phyloP scores from a whole-genome alignment of 2,888 invertebrate genomes.

The Gortyna flavago region DNA sequence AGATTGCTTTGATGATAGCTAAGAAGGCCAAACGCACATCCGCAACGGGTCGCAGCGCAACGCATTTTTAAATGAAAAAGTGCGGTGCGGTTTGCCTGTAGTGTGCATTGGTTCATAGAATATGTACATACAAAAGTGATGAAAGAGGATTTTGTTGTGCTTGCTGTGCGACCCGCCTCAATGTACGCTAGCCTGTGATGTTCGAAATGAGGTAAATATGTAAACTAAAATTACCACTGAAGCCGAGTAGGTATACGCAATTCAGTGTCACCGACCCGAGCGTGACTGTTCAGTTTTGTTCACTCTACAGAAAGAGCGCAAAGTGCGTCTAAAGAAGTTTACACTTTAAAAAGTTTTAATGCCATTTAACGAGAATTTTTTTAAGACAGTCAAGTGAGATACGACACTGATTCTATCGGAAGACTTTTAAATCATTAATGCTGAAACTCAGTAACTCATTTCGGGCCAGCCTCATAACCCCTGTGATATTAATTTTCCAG shows the following conservation, averaged over 20 bases:
- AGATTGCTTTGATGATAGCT: neutral
- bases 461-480: neutral
- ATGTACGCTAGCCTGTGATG: neutral
- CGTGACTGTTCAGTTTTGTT: no score
- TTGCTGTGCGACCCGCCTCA: neutral
- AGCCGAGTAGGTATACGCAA: no score
- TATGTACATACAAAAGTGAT: neutral
- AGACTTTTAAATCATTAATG: neutral
- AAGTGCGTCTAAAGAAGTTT: neutral
- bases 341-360: no score
- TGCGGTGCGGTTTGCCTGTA: neutral
- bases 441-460: neutral
- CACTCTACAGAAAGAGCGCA: neutral
- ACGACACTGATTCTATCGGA: neutral
- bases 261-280: no score
- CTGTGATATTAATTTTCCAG: neutral
- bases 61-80: neutral
- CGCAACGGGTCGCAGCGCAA: neutral
- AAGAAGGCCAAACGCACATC: neutral
- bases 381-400: neutral
- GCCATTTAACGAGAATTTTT: no score
- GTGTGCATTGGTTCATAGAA: neutral
- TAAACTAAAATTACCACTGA: no score
- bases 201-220: no score
- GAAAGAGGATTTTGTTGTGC: neutral